Percentiles rank a stretch among this genome's conserved stretches.
Conservation (phyloP, 37 sponge, comb jelly and placozoan genomes). For the Haliclona indistincta region DNA sequence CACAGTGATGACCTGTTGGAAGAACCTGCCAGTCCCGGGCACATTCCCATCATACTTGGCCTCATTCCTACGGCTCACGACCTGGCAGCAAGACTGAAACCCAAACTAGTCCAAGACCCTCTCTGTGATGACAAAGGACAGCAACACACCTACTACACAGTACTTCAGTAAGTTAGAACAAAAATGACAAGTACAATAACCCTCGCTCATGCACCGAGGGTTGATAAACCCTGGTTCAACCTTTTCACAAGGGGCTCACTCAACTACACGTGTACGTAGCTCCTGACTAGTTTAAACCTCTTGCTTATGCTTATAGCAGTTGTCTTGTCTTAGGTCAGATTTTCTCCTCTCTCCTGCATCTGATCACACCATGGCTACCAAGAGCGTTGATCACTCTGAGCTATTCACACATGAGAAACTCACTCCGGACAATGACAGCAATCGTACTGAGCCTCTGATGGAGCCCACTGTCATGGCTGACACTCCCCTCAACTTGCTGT, state of each 20-base stretch:
- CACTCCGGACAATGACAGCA: too few relatives aligned
- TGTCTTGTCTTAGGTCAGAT: too few relatives aligned
- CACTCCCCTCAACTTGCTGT: too few relatives aligned
- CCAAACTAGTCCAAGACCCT: conserved; percentile 75
- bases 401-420: too few relatives aligned
- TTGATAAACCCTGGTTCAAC: background rate
- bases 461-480: too few relatives aligned
- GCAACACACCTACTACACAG: conserved; percentile 9
- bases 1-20: conserved; percentile 23
- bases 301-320: background rate
- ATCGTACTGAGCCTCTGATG: too few relatives aligned
- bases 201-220: background rate
- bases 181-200: background rate
- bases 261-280: background rate
- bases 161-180: conserved; percentile 37
- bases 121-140: conserved; percentile 44
- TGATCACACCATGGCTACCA: too few relatives aligned
- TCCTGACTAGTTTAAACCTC: background rate
- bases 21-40: conserved; percentile 8
- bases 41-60: conserved; percentile 10
- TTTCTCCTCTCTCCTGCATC: too few relatives aligned
- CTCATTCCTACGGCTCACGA: conserved; percentile 36
- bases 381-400: too few relatives aligned
- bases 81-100: conserved; percentile 52
- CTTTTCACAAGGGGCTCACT: too few relatives aligned